Evolutionary conservation across 2,113 vertebrate genomes (phyloP).

Genomic region (human): DNA sequence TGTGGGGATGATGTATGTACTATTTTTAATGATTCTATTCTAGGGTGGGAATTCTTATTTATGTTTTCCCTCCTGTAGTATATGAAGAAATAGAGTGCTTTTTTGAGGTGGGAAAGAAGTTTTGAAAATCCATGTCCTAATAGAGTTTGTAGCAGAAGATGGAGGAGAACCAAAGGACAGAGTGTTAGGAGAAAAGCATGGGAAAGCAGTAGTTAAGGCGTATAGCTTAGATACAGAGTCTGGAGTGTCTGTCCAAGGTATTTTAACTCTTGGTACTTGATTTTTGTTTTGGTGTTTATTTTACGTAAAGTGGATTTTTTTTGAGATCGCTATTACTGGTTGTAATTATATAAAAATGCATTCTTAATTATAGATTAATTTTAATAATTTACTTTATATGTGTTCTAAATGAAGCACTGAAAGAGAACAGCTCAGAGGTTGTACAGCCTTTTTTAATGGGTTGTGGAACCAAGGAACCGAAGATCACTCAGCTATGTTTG

Average conservation of each 20-base stretch:
- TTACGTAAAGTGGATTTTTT: background rate
- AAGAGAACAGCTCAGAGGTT: constrained; percentile 98
- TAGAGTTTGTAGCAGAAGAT: background rate
- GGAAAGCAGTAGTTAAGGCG: background rate
- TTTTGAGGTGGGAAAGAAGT: background rate
- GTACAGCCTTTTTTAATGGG: constrained; percentile 99
- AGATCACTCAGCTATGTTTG: constrained; percentile 98
- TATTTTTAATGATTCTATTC: constrained; percentile 38
- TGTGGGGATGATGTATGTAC: background rate
- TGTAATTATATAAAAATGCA: constrained; percentile 40
- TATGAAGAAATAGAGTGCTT: constrained; percentile 28
- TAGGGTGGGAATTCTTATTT: constrained; percentile 32
- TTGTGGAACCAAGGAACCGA: constrained; percentile 99
- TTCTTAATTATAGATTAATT: constrained; percentile 41
- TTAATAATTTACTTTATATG: constrained; percentile 68
- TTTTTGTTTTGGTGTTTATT: constrained; percentile 65
- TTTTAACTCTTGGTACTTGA: constrained; percentile 9
- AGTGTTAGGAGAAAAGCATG: background rate
- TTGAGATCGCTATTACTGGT: background rate
- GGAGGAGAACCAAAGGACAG: background rate
- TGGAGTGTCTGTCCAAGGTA: background rate
- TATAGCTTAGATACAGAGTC: background rate
- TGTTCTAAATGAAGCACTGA: constrained; percentile 92
- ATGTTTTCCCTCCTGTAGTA: background rate
- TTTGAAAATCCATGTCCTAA: constrained; percentile 1